phyloP scores from a whole-genome alignment of 2,797 vertebrate genomes.

The Microctenopoma stevenorrisi region DNA sequence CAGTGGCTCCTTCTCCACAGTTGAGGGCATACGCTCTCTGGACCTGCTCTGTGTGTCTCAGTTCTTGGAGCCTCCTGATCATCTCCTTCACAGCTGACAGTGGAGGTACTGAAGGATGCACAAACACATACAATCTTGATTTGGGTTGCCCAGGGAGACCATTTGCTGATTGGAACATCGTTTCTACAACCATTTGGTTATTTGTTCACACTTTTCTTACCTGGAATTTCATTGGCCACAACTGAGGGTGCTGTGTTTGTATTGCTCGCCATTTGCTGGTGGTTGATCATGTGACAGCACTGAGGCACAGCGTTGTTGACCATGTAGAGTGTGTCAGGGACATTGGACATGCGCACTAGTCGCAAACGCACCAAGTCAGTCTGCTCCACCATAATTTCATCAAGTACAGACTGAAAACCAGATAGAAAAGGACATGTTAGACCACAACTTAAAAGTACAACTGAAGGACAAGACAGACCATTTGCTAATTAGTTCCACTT shows the following conservation, averaged over 20 bases:
- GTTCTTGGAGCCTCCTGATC: conserved; percentile 93
- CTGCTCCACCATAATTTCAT: conserved; percentile 99
- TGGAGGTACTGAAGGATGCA: conserved; percentile 86
- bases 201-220: conserved; percentile 71
- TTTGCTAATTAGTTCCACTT: conserved; percentile 63
- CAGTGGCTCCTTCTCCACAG: conserved; percentile 95
- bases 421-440: conserved; percentile 37
- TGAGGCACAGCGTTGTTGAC: conserved; percentile 95
- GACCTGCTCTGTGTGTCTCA: conserved; percentile 95
- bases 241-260: conserved; percentile 92
- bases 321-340: conserved; percentile 99
- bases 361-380: conserved; percentile 95
- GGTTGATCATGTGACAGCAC: conserved; percentile 96
- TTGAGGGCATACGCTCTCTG: conserved; percentile 96
- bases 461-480: conserved; percentile 53
- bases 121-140: background rate
- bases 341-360: conserved; percentile 99
- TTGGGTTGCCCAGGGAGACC: background rate
- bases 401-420: conserved; percentile 88
- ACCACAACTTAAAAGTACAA: conserved; percentile 13
- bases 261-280: conserved; percentile 92
- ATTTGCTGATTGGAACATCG: background rate
- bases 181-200: background rate
- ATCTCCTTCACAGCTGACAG: conserved; percentile 92
- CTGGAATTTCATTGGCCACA: conserved; percentile 98